phyloP scores from a whole-genome alignment of 2,113 vertebrate species.

The Triplophysa tibetana region DNA sequence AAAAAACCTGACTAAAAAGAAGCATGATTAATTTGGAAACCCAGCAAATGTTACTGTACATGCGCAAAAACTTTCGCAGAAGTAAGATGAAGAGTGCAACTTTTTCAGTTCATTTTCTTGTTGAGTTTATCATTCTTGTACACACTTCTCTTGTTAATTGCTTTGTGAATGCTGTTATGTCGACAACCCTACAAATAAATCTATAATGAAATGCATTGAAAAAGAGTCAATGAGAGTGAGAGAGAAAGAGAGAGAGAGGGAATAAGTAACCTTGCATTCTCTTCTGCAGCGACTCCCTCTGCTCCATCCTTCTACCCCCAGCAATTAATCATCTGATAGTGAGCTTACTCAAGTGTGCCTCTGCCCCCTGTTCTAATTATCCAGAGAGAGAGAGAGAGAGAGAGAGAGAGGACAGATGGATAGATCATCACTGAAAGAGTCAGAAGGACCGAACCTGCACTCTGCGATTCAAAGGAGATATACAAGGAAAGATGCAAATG shows the following conservation, averaged over 20 bases:
- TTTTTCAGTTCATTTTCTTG: background rate
- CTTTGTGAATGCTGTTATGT: constrained; percentile 38
- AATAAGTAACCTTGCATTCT: constrained; percentile 72
- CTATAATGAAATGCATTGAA: constrained; percentile 47
- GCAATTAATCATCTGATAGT: constrained; percentile 82
- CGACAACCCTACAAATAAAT: constrained; percentile 43
- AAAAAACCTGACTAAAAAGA: too few relatives aligned
- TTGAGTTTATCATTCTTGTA: constrained; percentile 16
- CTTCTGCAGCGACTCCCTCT: constrained; percentile 64
- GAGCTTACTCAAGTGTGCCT: constrained; percentile 75
- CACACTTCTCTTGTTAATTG: constrained; percentile 27
- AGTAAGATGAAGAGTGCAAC: background rate
- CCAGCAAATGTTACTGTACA: too few relatives aligned
- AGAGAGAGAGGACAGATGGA: constrained; percentile 19
- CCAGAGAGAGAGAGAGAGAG: constrained; percentile 40
- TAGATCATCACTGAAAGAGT: constrained; percentile 38
- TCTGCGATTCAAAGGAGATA: constrained; percentile 3
- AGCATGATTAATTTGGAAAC: too few relatives aligned
- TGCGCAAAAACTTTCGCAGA: background rate
- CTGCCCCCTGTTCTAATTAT: constrained; percentile 77
- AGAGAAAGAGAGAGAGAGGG: constrained; percentile 25
- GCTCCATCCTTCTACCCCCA: constrained; percentile 66
- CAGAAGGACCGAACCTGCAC: background rate
- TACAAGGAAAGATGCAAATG: background rate
- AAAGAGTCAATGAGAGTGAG: constrained; percentile 29